Percentiles rank a stretch among this genome's conserved stretches.
Evolutionary conservation across 2,888 invertebrate genomes (phyloP).

Genomic region (Sussaba pulchella): DNA sequence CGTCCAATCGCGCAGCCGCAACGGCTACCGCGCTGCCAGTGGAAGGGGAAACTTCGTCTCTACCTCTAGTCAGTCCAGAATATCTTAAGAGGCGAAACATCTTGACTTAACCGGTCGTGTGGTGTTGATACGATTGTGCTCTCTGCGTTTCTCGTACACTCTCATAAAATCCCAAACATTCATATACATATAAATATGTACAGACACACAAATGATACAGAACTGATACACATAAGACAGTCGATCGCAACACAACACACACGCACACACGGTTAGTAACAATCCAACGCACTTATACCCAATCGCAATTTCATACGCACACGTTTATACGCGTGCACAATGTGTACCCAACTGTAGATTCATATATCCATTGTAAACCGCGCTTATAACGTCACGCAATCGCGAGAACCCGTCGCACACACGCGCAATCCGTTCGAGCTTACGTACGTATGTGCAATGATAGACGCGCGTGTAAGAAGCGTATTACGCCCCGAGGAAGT

Average conservation of each 20-base stretch:
- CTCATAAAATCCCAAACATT: neutral
- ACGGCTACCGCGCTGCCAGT: too few species aligned
- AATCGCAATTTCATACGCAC: too few species aligned
- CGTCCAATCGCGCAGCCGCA: too few species aligned
- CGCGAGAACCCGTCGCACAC: conserved; percentile 51
- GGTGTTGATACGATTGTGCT: neutral
- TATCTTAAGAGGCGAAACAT: too few species aligned
- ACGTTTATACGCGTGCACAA: conserved; percentile 35
- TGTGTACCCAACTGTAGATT: conserved; percentile 10
- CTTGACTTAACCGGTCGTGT: too few species aligned
- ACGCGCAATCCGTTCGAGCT: conserved; percentile 38
- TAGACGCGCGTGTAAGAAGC: conserved; percentile 56
- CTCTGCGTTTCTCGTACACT: neutral
- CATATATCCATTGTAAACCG: conserved; percentile 7
- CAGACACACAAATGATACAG: neutral
- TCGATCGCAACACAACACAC: neutral
- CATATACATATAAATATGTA: neutral
- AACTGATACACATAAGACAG: neutral
- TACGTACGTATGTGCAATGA: conserved; percentile 18
- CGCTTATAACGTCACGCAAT: conserved; percentile 53
- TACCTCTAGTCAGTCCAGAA: too few species aligned
- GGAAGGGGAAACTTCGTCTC: too few species aligned
- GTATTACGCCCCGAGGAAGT: conserved; percentile 68
- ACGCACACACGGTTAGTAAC: neutral
- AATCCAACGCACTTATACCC: conserved; percentile 29